Evolutionary conservation across 2,888 invertebrate genomes (phyloP).

Genomic region (Polia nebulosa): DNA sequence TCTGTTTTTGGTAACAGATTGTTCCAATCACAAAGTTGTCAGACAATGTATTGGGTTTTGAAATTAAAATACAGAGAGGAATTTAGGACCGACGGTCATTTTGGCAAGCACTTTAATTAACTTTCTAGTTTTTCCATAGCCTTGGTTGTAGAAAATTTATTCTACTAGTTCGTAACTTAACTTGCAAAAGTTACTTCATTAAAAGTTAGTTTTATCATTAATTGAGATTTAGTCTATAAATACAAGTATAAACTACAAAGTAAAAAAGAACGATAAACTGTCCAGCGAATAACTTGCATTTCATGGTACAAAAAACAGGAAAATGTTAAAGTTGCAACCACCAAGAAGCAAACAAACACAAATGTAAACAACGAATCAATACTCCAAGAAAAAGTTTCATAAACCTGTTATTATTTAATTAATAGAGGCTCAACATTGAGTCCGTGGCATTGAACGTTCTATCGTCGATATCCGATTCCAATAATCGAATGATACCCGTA

Average conservation of each 20-base stretch:
- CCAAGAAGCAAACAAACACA: not conserved
- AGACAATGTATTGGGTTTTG: slow-evolving; percentile 36
- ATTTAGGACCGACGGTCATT: slow-evolving; percentile 14
- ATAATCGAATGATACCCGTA: slow-evolving; percentile 67
- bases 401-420: slow-evolving; percentile 48
- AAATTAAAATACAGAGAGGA: slow-evolving; percentile 29
- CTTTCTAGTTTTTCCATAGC: slow-evolving; percentile 46
- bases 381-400: slow-evolving; percentile 17
- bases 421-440: slow-evolving; percentile 34
- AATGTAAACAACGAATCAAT: slow-evolving; percentile 16
- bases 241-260: not conserved
- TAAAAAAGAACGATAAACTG: slow-evolving; percentile 5
- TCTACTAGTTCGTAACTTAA: slow-evolving; percentile 31
- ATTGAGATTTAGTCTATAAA: slow-evolving; percentile 30
- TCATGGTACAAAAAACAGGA: not conserved
- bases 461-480: slow-evolving; percentile 68
- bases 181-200: slow-evolving; percentile 52
- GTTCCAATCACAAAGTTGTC: slow-evolving; percentile 50
- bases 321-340: not conserved
- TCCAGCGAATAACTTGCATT: not conserved
- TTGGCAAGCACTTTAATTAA: slow-evolving; percentile 40
- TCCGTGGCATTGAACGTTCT: slow-evolving; percentile 59
- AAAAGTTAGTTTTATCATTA: slow-evolving; percentile 54
- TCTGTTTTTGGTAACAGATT: slow-evolving; percentile 66
- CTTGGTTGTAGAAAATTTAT: slow-evolving; percentile 30